Evolutionary conservation across 2,113 vertebrate species (phyloP).

Genomic region (Garra rufa): DNA sequence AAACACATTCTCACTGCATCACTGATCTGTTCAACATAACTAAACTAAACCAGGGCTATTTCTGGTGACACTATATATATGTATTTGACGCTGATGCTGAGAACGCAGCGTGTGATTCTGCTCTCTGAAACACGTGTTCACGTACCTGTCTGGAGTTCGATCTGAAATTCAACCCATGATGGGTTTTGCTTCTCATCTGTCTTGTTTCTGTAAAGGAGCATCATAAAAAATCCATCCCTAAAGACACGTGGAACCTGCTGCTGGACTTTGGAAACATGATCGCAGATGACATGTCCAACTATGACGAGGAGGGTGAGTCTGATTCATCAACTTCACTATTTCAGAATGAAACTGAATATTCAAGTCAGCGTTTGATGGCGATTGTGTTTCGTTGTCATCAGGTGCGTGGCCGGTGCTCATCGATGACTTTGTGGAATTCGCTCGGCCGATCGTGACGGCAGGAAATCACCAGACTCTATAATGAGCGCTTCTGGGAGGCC

Average conservation of each 20-base stretch:
- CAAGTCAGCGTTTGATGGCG: not conserved
- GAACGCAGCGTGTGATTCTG: not conserved
- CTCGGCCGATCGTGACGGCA: constrained; percentile 88
- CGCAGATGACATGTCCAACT: constrained; percentile 96
- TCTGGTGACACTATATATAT: not conserved
- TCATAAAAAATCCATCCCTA: constrained; percentile 94
- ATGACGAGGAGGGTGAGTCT: constrained; percentile 91
- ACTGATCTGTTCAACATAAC: too few relatives aligned
- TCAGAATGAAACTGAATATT: too few relatives aligned
- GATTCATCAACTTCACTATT: not conserved
- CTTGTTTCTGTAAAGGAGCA: constrained; percentile 79
- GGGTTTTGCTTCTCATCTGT: not conserved
- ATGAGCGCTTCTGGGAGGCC: constrained; percentile 50
- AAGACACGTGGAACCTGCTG: constrained; percentile 95
- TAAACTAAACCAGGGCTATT: not conserved
- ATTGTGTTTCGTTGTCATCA: constrained; percentile 56
- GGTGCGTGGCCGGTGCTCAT: constrained; percentile 95
- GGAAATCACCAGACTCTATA: constrained; percentile 82
- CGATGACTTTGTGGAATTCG: constrained; percentile 95
- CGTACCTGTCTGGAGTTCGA: too few relatives aligned
- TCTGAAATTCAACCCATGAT: not conserved
- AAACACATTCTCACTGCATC: not conserved
- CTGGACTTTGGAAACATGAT: constrained; percentile 96
- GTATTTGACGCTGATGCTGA: not conserved
- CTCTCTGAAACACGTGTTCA: not conserved